phyloP scores from a whole-genome alignment of 2,113 vertebrate species.

The Jaculus jaculus region DNA sequence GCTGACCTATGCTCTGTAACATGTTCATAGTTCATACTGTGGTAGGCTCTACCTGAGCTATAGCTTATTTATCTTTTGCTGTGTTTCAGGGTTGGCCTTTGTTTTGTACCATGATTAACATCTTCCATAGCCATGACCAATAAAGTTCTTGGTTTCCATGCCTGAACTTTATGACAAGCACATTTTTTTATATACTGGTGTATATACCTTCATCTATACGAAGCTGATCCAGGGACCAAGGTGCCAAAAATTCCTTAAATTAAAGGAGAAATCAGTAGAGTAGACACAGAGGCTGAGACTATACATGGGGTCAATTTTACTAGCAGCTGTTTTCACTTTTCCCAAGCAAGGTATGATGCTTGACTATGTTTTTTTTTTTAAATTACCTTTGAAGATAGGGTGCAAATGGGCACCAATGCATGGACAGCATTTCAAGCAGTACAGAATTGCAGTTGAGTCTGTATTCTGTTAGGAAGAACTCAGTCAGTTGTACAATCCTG shows the following conservation, averaged over 20 bases:
- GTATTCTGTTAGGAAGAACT: not conserved
- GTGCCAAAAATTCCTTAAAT: not conserved
- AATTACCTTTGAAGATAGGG: not conserved
- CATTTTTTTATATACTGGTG: not conserved
- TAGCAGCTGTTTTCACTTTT: not conserved
- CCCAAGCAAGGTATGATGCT: not conserved
- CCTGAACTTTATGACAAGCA: not conserved
- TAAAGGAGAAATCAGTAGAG: not conserved
- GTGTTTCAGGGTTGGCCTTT: too few relatives aligned
- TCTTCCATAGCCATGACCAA: not conserved
- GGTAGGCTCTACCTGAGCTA: too few relatives aligned
- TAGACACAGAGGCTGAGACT: not conserved
- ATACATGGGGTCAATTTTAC: too few relatives aligned
- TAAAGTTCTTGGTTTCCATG: not conserved
- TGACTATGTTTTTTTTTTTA: too few relatives aligned
- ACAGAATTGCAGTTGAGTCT: not conserved
- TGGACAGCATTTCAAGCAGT: not conserved
- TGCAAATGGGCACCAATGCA: not conserved
- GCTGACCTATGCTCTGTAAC: too few relatives aligned
- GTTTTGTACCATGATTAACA: not conserved
- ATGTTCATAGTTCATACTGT: too few relatives aligned
- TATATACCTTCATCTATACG: not conserved
- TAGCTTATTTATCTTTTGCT: too few relatives aligned
- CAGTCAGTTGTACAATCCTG: not conserved
- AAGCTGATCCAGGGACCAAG: not conserved